phyloP scores from a whole-genome alignment of 2,888 invertebrate genomes.

The Aradus depressus region DNA sequence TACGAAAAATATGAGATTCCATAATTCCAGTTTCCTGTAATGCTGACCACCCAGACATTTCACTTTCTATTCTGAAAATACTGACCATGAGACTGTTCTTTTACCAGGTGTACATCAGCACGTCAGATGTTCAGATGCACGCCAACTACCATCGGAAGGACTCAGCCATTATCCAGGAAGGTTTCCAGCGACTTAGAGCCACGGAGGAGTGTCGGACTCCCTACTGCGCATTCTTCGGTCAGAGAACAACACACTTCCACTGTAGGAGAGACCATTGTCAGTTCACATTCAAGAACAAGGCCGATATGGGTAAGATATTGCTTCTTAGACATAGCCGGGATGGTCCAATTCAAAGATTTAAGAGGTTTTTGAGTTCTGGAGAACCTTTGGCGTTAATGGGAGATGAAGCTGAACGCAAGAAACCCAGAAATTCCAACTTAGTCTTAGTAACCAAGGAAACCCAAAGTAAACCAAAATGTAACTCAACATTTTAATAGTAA shows the following conservation, averaged over 20 bases:
- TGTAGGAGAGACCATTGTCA: conserved; percentile 83
- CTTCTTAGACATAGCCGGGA: not conserved
- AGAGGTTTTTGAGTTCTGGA: no score
- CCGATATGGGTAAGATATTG: conserved; percentile 84
- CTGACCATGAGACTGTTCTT: conserved; percentile 58
- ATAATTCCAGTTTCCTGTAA: no score
- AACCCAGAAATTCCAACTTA: no score
- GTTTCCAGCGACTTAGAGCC: conserved; percentile 91
- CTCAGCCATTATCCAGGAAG: conserved; percentile 93
- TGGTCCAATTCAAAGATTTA: no score
- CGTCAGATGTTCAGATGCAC: conserved; percentile 98
- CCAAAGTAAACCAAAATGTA: no score
- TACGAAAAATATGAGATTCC: no score
- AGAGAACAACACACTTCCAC: conserved; percentile 95
- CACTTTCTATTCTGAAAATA: not conserved
- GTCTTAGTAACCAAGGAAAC: no score
- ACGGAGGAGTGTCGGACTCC: conserved; percentile 90
- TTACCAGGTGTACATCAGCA: conserved; percentile 82
- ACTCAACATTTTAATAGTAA: no score
- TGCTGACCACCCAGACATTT: no score
- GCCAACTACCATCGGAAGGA: conserved; percentile 97
- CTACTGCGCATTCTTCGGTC: conserved; percentile 84
- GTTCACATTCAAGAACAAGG: conserved; percentile 96
- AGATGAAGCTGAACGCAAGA: no score
- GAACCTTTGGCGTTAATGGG: no score